Conservation (phyloP, 2,888 invertebrate species). For the Drosophila testacea region DNA sequence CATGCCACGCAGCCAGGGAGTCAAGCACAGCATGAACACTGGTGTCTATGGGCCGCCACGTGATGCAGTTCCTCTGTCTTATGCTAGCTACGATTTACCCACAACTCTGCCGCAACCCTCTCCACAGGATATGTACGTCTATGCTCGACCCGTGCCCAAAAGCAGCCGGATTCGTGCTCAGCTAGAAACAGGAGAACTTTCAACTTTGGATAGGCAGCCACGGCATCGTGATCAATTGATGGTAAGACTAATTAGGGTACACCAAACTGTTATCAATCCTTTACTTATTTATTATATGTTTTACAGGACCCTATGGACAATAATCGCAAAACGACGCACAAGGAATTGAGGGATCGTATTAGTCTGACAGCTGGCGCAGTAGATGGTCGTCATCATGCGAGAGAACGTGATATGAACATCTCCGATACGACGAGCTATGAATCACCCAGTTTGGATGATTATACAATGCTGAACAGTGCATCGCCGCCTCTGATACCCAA, state of each 20-base stretch:
- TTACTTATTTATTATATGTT: not conserved
- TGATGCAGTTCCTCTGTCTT: constrained; percentile 44
- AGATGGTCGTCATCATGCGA: constrained; percentile 44
- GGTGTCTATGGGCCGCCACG: constrained; percentile 57
- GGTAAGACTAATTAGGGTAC: constrained; percentile 47
- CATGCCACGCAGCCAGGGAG: constrained; percentile 15
- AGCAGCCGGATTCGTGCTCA: constrained; percentile 55
- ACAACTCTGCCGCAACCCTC: constrained; percentile 49
- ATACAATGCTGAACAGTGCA: constrained; percentile 53
- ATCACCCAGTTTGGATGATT: constrained; percentile 77
- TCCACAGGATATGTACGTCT: constrained; percentile 74
- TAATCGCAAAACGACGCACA: constrained; percentile 72
- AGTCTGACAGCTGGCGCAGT: constrained; percentile 47
- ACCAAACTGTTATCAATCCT: not conserved
- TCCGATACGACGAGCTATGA: constrained; percentile 76
- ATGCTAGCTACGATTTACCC: constrained; percentile 59
- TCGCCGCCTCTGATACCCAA: constrained; percentile 84
- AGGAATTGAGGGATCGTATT: constrained; percentile 78
- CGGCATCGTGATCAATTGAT: constrained; percentile 67
- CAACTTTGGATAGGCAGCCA: not conserved
- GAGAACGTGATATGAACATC: constrained; percentile 65
- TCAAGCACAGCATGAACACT: constrained; percentile 24
- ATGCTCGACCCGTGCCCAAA: constrained; percentile 76
- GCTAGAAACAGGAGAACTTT: constrained; percentile 43
- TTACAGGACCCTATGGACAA: constrained; percentile 68